Percentiles rank a stretch among this genome's conserved stretches.
Evolutionary conservation across 64 coral and sea anemone species (phyloP).

Genomic region (Pachyseris speciosa): DNA sequence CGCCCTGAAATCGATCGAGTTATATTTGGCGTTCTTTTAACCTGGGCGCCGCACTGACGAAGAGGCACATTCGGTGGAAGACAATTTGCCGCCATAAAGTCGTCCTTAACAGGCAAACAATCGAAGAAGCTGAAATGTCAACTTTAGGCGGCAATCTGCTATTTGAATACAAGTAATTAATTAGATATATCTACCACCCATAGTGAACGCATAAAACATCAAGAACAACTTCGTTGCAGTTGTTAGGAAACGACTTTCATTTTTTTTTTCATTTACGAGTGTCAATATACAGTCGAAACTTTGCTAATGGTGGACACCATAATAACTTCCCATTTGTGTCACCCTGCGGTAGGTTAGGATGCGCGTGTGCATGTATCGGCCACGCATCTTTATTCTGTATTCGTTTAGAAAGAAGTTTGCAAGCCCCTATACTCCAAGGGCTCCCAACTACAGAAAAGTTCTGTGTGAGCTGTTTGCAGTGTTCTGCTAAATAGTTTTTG

Average conservation of each 20-base stretch:
- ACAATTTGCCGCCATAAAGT: constrained; percentile 13
- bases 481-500: too few species aligned
- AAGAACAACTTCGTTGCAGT: neutral
- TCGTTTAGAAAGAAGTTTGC: too few species aligned
- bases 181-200: neutral
- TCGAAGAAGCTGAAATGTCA: neutral
- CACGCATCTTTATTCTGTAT: too few species aligned
- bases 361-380: too few species aligned
- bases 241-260: neutral
- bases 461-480: too few species aligned
- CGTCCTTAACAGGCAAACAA: neutral
- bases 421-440: too few species aligned
- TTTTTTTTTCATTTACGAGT: neutral
- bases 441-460: too few species aligned
- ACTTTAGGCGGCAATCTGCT: neutral
- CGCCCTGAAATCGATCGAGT: neutral
- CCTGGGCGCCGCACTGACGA: constrained; percentile 13
- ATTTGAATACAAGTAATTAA: neutral
- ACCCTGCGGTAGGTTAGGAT: too few species aligned
- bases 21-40: constrained; percentile 1
- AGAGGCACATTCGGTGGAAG: neutral
- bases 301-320: too few species aligned
- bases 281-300: too few species aligned
- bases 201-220: neutral
- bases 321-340: too few species aligned